A percentile compares a stretch with the other conserved stretches of the same genome.
These are phyloP conservation scores for Scaptodrosophila lebanonensis DNA, from an alignment of 1,140 invertebrate species.

Conservation along the genomic window DNA sequence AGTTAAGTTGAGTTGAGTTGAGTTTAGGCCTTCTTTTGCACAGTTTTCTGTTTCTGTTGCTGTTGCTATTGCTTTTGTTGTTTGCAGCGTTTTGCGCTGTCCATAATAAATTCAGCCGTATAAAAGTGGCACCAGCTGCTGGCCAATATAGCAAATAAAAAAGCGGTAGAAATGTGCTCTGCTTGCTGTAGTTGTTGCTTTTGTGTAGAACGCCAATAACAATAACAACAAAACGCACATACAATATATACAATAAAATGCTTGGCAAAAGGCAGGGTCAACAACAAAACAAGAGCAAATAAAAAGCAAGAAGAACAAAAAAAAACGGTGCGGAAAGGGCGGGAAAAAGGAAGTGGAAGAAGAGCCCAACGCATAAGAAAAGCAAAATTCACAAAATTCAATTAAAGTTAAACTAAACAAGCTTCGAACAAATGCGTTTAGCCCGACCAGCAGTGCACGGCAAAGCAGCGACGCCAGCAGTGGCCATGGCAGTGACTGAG, in stretches of 20 bases:
- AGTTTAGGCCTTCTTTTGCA: slow-evolving; percentile 19
- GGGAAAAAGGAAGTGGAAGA: slow-evolving; percentile 31
- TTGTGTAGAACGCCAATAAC: slow-evolving; percentile 19
- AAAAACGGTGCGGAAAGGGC: background rate
- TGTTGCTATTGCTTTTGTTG: too few relatives aligned
- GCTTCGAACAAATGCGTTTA: slow-evolving; percentile 75
- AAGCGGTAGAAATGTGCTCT: background rate
- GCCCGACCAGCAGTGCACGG: slow-evolving; percentile 27
- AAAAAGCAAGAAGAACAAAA: slow-evolving; percentile 23
- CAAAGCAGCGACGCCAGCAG: background rate
- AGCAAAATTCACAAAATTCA: slow-evolving; percentile 74
- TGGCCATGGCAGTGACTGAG: background rate
- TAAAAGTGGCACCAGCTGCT: slow-evolving; percentile 71
- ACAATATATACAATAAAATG: slow-evolving; percentile 11
- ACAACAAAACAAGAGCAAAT: slow-evolving; percentile 7
- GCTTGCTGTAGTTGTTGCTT: too few relatives aligned
- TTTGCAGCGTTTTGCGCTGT: too few relatives aligned
- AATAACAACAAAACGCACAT: slow-evolving; percentile 22
- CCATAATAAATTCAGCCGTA: slow-evolving; percentile 72
- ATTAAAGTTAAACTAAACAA: slow-evolving; percentile 76
- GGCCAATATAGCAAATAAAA: slow-evolving; percentile 37
- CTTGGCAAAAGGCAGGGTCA: slow-evolving; percentile 51
- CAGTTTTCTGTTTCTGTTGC: slow-evolving; percentile 52
- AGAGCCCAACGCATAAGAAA: slow-evolving; percentile 13
- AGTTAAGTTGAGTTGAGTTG: too few relatives aligned